Base-by-base conservation (phyloP, 1,140 invertebrate species). In the Chionoecetes opilio region DNA sequence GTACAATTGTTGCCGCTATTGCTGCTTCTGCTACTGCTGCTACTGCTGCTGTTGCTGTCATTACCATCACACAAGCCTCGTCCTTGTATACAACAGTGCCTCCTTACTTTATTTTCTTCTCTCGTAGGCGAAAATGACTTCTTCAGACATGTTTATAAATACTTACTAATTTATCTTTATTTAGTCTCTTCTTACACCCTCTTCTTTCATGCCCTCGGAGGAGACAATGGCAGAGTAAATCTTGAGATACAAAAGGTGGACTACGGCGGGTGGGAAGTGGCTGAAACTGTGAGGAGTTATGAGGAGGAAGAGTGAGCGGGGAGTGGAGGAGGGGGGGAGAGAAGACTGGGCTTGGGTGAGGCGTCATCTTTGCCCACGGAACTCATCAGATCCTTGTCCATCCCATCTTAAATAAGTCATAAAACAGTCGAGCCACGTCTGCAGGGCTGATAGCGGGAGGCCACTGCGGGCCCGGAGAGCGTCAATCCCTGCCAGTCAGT, bases 341-440 rank as follows among this genome's bases (percentile, higher is more conserved):
- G 29, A 89, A 38, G 11, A 93, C 86, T 75, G 46, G n/a, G 63
- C 41, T 89, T 38, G 92, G 92, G 34, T 37, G 35, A 86, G 87
- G 86, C 88, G 87, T 94, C 63, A 84, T 94, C 93, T 85, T 91
- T 94, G 88, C 93, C 94, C 94, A 92, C 82, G 84, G 94, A 95
- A 95, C 94, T 95, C 94, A 95, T 95, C 94, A 95, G 94, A 92
- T 95, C 90, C 94, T 95, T 95, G 94, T 95, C 94, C 94, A 91
- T 91, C 90, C 94, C 89, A 92, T 95, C 94, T 92, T 95, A 95
- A 95, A 95, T 95, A 95, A 95, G 94, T 95, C 94, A 95, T 95
- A 95, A 95, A 95, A 95, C 94, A 95, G 94, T 95, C 94, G 82
- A 53, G 90, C 94, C 94, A 95, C 94, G 94, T 95, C 94, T 92